Evolutionary conservation across 1,140 invertebrate species (phyloP).

Genomic region (Ceratosolen fusciceps): DNA sequence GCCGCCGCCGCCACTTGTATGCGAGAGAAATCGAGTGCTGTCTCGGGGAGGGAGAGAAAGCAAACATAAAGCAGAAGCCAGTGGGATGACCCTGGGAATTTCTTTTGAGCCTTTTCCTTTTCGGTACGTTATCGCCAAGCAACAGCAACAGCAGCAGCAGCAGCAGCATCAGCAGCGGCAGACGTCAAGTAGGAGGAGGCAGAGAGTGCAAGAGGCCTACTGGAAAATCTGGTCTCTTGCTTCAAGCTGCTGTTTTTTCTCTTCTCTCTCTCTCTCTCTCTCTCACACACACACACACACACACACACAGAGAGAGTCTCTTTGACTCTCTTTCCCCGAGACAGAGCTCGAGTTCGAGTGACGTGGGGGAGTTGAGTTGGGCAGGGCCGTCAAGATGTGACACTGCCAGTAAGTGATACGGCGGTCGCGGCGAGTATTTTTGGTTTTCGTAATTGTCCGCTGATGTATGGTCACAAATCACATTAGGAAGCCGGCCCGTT

Average conservation of each 20-base stretch:
- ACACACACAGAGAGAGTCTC: too few relatives aligned
- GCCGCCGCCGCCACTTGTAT: conserved; percentile 23
- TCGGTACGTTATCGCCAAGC: background rate
- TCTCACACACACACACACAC: too few relatives aligned
- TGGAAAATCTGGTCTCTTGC: conserved; percentile 17
- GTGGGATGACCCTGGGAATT: conserved; percentile 40
- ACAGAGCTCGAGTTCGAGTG: background rate
- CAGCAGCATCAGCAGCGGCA: background rate
- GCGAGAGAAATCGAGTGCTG: conserved; percentile 7
- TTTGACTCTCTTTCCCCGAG: too few relatives aligned
- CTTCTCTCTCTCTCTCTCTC: too few relatives aligned
- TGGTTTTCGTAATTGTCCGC: conserved; percentile 2
- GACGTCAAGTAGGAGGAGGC: background rate
- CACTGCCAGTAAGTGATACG: conserved; percentile 5
- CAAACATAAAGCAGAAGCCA: conserved; percentile 41
- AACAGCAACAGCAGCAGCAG: too few relatives aligned
- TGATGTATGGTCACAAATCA: background rate
- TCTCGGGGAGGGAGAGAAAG: conserved; percentile 15
- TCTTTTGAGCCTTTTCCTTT: conserved; percentile 30
- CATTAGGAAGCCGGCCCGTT: background rate
- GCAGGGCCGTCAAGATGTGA: background rate
- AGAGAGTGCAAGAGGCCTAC: background rate
- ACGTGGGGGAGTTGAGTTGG: background rate
- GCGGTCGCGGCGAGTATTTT: conserved; percentile 7
- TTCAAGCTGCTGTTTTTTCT: conserved; percentile 6